Evolutionary conservation across 2,888 invertebrate genomes (phyloP).

Genomic region (Molanna angustata): DNA sequence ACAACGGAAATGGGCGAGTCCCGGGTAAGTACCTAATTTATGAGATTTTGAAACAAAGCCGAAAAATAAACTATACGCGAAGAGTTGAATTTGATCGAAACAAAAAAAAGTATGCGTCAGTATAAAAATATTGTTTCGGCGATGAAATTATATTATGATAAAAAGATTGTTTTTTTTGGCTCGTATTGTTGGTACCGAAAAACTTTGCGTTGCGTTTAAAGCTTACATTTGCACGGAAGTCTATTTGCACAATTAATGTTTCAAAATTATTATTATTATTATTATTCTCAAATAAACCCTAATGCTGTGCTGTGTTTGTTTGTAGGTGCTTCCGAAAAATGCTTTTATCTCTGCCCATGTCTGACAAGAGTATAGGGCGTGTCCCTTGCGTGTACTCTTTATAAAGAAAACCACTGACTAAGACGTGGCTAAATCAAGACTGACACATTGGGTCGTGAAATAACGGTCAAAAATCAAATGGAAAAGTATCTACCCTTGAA

Average conservation of each 20-base stretch:
- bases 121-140: too few relatives aligned
- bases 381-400: constrained; percentile 22
- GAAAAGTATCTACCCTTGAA: too few relatives aligned
- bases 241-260: constrained; percentile 24
- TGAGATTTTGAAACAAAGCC: too few relatives aligned
- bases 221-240: not conserved
- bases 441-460: constrained; percentile 26
- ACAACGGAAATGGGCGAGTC: too few relatives aligned
- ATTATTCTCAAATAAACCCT: constrained; percentile 24
- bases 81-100: too few relatives aligned
- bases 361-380: constrained; percentile 16
- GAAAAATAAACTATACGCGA: too few relatives aligned
- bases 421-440: constrained; percentile 25
- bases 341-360: constrained; percentile 18
- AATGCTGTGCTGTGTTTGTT: constrained; percentile 16
- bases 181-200: not conserved
- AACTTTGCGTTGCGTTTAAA: not conserved
- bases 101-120: too few relatives aligned
- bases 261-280: constrained; percentile 22
- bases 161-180: too few relatives aligned
- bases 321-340: constrained; percentile 24
- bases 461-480: too few relatives aligned
- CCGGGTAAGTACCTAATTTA: too few relatives aligned
- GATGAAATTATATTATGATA: too few relatives aligned
- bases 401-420: constrained; percentile 16